Conservation (phyloP, 2,888 invertebrate genomes). For the Glyphotaelius pellucidus region DNA sequence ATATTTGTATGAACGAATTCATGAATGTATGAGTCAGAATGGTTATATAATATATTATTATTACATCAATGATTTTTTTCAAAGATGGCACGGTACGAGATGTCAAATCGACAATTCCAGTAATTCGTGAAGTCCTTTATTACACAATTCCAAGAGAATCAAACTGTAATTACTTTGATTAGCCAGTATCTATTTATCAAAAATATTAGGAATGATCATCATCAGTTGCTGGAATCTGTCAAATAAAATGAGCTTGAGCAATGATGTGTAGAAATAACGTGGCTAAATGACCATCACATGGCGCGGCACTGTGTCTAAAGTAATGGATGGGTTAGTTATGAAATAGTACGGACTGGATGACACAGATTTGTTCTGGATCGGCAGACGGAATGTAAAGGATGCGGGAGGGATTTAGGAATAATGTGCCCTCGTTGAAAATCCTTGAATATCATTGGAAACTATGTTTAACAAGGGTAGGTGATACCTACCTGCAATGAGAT, state of each 20-base stretch:
- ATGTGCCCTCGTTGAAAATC: neutral
- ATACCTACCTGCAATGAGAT: neutral
- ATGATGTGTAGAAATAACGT: constrained; percentile 32
- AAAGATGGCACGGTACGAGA: neutral
- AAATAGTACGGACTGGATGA: constrained; percentile 3
- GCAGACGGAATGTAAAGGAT: constrained; percentile 17
- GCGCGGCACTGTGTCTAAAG: constrained; percentile 42
- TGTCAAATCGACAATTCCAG: neutral
- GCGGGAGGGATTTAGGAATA: neutral
- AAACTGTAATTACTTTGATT: neutral
- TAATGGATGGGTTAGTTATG: constrained; percentile 41
- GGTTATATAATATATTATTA: neutral
- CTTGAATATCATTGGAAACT: neutral
- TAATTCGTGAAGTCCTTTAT: neutral
- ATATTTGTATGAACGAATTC: too few species aligned
- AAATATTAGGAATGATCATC: neutral
- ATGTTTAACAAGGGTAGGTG: neutral
- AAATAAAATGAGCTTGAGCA: constrained; percentile 28
- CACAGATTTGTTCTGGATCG: constrained; percentile 32
- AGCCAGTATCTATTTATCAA: neutral
- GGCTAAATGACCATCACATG: constrained; percentile 37
- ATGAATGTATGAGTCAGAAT: too few species aligned
- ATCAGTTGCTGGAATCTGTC: constrained; percentile 17
- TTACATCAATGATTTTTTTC: neutral
- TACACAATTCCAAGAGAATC: neutral